Conservation (phyloP, 2,888 invertebrate genomes). For the Protodeltote pygarga region DNA sequence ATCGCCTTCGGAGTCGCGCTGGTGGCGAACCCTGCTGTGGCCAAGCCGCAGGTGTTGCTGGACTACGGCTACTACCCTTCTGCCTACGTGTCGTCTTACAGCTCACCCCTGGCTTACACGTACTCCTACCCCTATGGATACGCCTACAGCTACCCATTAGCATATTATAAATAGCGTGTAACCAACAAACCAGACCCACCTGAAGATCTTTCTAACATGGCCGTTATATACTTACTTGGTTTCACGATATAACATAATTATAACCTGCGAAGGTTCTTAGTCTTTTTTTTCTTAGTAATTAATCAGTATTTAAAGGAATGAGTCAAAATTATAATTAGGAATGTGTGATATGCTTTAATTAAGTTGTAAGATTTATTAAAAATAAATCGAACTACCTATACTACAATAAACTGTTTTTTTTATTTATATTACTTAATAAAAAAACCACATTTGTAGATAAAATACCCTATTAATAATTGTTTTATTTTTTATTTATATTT, state of each 20-base stretch:
- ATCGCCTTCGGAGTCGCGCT: conserved; percentile 63
- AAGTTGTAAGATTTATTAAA: conserved; percentile 12
- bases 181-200: conserved; percentile 2
- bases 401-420: not conserved
- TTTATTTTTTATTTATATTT: no score
- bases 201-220: conserved; percentile 8
- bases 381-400: conserved; percentile 21
- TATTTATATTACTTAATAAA: not conserved
- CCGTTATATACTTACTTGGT: not conserved
- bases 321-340: conserved; percentile 3
- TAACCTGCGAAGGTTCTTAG: not conserved
- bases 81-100: conserved; percentile 71
- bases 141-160: conserved; percentile 67
- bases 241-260: not conserved
- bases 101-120: conserved; percentile 70
- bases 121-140: conserved; percentile 80
- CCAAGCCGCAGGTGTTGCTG: conserved; percentile 77
- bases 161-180: conserved; percentile 60
- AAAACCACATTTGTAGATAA: no score
- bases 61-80: conserved; percentile 78
- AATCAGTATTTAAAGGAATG: conserved; percentile 16
- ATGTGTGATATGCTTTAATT: conserved; percentile 23
- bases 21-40: conserved; percentile 63
- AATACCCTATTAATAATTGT: no score
- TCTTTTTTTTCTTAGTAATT: no score